Evolutionary conservation across 2,888 invertebrate species (phyloP).

Genomic region (Tortricodes alternella): DNA sequence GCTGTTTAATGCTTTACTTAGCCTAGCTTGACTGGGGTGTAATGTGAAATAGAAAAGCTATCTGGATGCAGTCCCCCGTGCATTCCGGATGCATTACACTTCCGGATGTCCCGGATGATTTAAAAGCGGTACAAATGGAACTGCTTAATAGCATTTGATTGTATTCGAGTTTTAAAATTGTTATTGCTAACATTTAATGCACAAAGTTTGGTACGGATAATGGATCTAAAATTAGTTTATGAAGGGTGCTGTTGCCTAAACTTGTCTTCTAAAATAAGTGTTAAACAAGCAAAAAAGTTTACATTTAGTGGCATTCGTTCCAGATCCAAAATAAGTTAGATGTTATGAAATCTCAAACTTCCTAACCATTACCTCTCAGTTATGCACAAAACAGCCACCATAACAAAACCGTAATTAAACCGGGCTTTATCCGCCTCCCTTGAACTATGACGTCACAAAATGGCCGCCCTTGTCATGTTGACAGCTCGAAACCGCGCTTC

Average conservation of each 20-base stretch:
- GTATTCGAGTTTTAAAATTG: not conserved
- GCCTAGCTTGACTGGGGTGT: no score
- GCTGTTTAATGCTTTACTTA: no score
- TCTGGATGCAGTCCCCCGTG: not conserved
- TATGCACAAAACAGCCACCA: not conserved
- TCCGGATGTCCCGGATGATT: not conserved
- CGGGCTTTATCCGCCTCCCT: slow-evolving; percentile 17
- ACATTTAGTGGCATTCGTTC: no score
- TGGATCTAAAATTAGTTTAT: no score
- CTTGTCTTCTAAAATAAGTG: no score
- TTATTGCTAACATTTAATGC: no score
- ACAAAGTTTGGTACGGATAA: no score
- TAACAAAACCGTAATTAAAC: slow-evolving; percentile 13
- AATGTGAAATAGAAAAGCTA: not conserved
- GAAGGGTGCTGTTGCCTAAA: no score
- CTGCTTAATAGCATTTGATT: not conserved
- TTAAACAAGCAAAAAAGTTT: no score
- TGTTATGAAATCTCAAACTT: no score
- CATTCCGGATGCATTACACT: not conserved
- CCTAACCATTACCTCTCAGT: not conserved
- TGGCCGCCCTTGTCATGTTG: slow-evolving; percentile 28
- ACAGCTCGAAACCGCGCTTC: slow-evolving; percentile 21
- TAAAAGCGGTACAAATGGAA: not conserved
- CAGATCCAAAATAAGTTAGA: no score
- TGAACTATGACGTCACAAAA: slow-evolving; percentile 23